These are phyloP conservation scores for Ephestia elutella DNA, from an alignment of 1,140 invertebrate species.

Conservation along the genomic window DNA sequence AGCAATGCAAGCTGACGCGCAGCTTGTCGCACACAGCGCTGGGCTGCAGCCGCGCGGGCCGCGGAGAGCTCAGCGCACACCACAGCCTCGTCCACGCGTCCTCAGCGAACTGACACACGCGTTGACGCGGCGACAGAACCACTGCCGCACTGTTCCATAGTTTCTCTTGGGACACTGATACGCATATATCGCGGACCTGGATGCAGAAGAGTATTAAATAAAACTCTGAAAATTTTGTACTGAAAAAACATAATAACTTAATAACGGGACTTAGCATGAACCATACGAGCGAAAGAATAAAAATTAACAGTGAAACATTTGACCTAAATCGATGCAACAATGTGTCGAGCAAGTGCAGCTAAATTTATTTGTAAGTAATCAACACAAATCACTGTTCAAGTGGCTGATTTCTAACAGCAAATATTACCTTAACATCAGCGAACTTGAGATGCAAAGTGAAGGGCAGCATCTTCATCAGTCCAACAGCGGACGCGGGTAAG, in stretches of 20 bases:
- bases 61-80: constrained; percentile 77
- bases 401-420: too few species aligned
- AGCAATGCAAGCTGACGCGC: constrained; percentile 84
- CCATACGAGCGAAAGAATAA: too few species aligned
- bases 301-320: too few species aligned
- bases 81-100: constrained; percentile 89
- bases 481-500: constrained; percentile 79
- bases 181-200: constrained; percentile 55
- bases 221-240: too few species aligned
- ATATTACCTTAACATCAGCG: constrained; percentile 58
- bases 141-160: constrained; percentile 88
- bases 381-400: too few species aligned
- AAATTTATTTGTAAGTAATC: too few species aligned
- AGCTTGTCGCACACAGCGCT: constrained; percentile 83
- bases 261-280: too few species aligned
- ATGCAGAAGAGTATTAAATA: too few species aligned
- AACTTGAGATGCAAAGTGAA: constrained; percentile 77
- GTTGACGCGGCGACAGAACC: constrained; percentile 86
- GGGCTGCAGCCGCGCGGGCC: constrained; percentile 78
- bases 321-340: too few species aligned
- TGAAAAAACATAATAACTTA: too few species aligned
- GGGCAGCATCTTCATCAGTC: constrained; percentile 80
- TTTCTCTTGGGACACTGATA: constrained; percentile 79
- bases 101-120: constrained; percentile 83
- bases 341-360: too few species aligned